phyloP scores from a whole-genome alignment of 2,888 invertebrate genomes.

The Drosophila borealis region DNA sequence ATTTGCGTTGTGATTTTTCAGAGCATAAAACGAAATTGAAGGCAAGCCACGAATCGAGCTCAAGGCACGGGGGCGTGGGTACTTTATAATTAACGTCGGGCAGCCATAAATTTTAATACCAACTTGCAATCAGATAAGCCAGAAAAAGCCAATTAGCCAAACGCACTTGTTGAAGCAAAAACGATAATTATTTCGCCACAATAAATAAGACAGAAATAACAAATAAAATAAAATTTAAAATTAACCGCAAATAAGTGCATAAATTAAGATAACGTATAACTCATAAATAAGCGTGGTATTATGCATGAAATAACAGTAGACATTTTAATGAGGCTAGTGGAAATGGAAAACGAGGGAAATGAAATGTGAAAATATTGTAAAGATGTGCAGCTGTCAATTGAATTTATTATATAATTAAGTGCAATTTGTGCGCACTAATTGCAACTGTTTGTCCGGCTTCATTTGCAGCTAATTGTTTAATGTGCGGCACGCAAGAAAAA shows the following conservation, averaged over 20 bases:
- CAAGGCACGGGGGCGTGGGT: neutral
- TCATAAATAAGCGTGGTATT: constrained; percentile 51
- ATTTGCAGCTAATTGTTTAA: constrained; percentile 64
- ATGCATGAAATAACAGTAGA: constrained; percentile 18
- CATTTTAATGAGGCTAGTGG: constrained; percentile 20
- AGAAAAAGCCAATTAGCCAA: constrained; percentile 62
- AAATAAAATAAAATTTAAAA: constrained; percentile 19
- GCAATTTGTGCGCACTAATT: constrained; percentile 68
- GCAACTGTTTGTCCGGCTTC: constrained; percentile 58
- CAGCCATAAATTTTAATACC: constrained; percentile 43
- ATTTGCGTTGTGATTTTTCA: constrained; percentile 20
- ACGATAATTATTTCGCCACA: constrained; percentile 36
- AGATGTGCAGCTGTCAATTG: constrained; percentile 67
- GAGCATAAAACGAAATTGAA: constrained; percentile 21
- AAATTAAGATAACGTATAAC: constrained; percentile 51
- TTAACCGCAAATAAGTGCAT: constrained; percentile 60
- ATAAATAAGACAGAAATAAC: neutral
- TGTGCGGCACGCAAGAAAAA: constrained; percentile 19
- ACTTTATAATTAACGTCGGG: constrained; percentile 37
- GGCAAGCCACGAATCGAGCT: constrained; percentile 3
- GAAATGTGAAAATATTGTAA: constrained; percentile 7
- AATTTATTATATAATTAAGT: constrained; percentile 77
- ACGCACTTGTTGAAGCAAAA: constrained; percentile 42
- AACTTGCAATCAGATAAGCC: constrained; percentile 56
- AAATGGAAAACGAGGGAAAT: neutral